Evolutionary conservation across 2,113 vertebrate species (phyloP).

Genomic region (Semicossyphus pulcher): DNA sequence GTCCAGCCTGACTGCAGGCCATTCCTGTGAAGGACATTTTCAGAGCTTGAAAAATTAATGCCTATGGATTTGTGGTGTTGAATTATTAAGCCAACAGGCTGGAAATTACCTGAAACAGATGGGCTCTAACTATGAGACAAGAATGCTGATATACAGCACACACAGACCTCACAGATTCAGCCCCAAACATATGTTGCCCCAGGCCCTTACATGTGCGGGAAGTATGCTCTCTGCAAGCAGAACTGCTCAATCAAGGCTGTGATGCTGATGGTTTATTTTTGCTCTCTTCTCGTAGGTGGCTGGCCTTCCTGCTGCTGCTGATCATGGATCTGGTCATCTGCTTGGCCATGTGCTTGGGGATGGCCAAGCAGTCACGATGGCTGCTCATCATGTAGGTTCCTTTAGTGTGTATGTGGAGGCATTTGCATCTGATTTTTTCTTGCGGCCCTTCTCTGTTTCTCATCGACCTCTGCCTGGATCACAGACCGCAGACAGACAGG

Average conservation of each 20-base stretch:
- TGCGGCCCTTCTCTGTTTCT: not conserved
- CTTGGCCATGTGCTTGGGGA: conserved; percentile 89
- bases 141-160: conserved; percentile 47
- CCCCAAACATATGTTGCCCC: conserved; percentile 43
- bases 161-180: conserved; percentile 35
- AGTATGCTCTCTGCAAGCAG: conserved; percentile 12
- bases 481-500: conserved; percentile 16
- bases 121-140: conserved; percentile 62
- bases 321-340: conserved; percentile 92
- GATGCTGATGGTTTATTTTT: conserved; percentile 14
- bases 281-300: conserved; percentile 87
- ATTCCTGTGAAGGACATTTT: conserved; percentile 72
- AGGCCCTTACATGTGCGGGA: conserved; percentile 13
- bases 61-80: conserved; percentile 77
- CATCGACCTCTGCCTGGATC: not conserved
- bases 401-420: not conserved
- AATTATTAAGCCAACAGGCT: conserved; percentile 80
- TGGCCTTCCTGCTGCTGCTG: conserved; percentile 93
- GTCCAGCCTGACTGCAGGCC: conserved; percentile 12
- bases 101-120: conserved; percentile 76
- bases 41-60: conserved; percentile 79
- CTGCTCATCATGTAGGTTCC: conserved; percentile 90
- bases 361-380: conserved; percentile 91
- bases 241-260: conserved; percentile 25
- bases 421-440: not conserved